phyloP scores from a whole-genome alignment of 1,140 invertebrate species.

The Daktulosphaira vitifoliae region DNA sequence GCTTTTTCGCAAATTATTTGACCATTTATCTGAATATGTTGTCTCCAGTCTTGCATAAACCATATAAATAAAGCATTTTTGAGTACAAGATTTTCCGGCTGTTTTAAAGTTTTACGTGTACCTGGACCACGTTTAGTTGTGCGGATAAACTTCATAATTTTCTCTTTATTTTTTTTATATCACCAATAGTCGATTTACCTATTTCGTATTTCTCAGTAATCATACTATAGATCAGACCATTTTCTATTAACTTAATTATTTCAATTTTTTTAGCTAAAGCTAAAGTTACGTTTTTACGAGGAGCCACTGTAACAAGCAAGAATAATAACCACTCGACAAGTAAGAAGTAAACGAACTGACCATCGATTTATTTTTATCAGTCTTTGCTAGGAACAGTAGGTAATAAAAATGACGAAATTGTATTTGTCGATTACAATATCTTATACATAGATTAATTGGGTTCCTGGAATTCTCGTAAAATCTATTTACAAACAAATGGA shows the following conservation, averaged over 20 bases:
- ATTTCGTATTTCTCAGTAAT: background rate
- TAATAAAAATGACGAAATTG: too few relatives aligned
- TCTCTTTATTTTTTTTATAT: too few relatives aligned
- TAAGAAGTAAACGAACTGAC: background rate
- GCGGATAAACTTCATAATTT: too few relatives aligned
- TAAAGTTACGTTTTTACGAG: background rate
- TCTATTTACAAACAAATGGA: background rate
- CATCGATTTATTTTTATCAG: background rate
- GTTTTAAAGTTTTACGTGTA: background rate
- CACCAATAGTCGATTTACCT: too few relatives aligned
- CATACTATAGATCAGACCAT: background rate
- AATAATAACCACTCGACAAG: background rate
- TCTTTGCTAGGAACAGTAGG: background rate
- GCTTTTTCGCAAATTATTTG: too few relatives aligned
- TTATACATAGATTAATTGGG: background rate
- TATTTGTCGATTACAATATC: background rate
- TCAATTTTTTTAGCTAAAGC: background rate
- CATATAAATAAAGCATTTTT: too few relatives aligned
- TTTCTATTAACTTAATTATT: background rate
- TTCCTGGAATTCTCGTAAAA: background rate
- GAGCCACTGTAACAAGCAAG: background rate
- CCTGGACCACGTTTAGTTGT: too few relatives aligned
- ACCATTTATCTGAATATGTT: too few relatives aligned
- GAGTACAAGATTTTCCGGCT: background rate
- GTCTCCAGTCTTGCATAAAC: background rate